phyloP scores from a whole-genome alignment of 2,888 invertebrate genomes.

The Pandemis heparana region DNA sequence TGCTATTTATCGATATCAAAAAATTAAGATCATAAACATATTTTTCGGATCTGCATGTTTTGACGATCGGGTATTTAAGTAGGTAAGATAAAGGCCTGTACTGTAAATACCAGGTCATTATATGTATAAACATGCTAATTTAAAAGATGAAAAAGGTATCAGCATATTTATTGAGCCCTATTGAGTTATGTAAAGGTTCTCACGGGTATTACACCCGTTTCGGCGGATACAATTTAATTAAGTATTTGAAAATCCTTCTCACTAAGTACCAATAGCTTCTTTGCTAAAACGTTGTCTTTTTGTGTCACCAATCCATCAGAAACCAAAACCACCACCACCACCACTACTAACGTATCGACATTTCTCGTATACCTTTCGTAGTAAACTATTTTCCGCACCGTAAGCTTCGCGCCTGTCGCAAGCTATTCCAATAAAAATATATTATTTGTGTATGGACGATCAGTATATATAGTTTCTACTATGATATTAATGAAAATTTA shows the following conservation, averaged over 20 bases:
- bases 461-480: neutral
- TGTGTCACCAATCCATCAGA: neutral
- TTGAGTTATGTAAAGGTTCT: no score
- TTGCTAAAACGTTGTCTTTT: no score
- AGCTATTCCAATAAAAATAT: neutral
- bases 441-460: neutral
- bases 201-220: no score
- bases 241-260: no score
- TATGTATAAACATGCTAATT: no score
- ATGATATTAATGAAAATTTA: neutral
- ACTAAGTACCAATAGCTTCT: no score
- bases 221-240: no score
- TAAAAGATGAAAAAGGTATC: no score
- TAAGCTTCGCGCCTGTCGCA: neutral
- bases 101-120: neutral
- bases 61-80: neutral
- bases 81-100: neutral
- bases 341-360: neutral
- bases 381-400: neutral
- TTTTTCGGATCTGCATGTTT: neutral
- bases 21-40: neutral
- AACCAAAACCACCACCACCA: neutral
- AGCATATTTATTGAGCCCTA: no score
- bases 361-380: neutral
- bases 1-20: conserved; percentile 5